Evolutionary conservation across 2,113 vertebrate genomes (phyloP).

Genomic region (Elaphurus davidianus): DNA sequence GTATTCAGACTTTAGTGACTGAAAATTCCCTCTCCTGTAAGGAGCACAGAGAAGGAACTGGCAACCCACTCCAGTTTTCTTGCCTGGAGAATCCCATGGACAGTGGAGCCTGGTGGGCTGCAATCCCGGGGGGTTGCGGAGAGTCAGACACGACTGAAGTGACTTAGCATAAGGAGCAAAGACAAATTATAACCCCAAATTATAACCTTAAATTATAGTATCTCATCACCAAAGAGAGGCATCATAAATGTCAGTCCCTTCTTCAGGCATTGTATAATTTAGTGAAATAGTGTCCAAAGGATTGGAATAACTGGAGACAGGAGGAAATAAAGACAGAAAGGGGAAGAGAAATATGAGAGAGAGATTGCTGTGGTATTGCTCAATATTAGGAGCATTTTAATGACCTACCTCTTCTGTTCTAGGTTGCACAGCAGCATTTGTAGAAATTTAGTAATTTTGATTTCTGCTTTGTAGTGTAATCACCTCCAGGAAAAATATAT

Average conservation of each 20-base stretch:
- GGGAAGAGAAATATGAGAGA: neutral
- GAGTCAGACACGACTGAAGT: no score
- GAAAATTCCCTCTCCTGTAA: neutral
- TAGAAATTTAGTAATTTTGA: neutral
- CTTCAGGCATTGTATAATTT: neutral
- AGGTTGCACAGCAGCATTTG: neutral
- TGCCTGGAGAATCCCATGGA: no score
- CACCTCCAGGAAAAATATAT: neutral
- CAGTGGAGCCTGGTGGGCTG: no score
- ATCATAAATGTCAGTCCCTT: neutral
- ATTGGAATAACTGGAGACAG: neutral
- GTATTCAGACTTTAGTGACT: neutral
- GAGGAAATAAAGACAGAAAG: neutral
- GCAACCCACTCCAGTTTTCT: no score
- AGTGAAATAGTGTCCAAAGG: neutral
- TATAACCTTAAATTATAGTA: no score
- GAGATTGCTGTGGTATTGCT: neutral
- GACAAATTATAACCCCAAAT: no score
- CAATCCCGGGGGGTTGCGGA: no score
- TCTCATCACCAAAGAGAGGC: neutral
- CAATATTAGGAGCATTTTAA: neutral
- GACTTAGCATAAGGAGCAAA: no score
- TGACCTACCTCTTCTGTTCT: neutral
- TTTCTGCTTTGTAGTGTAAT: neutral
- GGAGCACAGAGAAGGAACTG: neutral